These are phyloP conservation scores for Perithous albicinctus DNA, from an alignment of 2,888 invertebrate species.

Conservation along the genomic window DNA sequence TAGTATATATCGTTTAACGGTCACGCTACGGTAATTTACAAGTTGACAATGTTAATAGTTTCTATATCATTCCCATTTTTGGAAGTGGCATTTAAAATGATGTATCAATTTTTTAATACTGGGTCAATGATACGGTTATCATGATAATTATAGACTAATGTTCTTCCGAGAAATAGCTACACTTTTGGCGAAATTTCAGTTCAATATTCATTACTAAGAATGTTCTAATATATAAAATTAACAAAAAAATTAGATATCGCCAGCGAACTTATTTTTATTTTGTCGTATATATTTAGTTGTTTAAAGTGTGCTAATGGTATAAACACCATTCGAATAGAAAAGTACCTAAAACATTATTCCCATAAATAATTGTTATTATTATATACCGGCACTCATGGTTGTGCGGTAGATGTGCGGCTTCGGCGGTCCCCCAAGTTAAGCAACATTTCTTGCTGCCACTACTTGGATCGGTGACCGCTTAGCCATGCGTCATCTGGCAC, in stretches of 20 bases:
- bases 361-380: no score
- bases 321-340: no score
- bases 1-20: no score
- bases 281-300: not conserved
- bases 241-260: not conserved
- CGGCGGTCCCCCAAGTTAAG: no score
- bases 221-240: not conserved
- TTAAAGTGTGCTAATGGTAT: not conserved
- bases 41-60: no score
- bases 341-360: no score
- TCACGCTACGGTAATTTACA: no score
- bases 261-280: not conserved
- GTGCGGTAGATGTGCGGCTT: no score
- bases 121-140: constrained; percentile 1
- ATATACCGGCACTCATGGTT: no score
- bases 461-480: no score
- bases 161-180: not conserved
- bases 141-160: not conserved
- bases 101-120: not conserved
- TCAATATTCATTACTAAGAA: not conserved
- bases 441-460: no score
- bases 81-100: not conserved
- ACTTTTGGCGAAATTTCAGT: not conserved
- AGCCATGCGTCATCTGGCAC: no score
- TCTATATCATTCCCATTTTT: not conserved